These are phyloP conservation scores for Patiria miniata DNA, from an alignment of 35 echinoderm and acorn worm genomes.

Conservation along the genomic window DNA sequence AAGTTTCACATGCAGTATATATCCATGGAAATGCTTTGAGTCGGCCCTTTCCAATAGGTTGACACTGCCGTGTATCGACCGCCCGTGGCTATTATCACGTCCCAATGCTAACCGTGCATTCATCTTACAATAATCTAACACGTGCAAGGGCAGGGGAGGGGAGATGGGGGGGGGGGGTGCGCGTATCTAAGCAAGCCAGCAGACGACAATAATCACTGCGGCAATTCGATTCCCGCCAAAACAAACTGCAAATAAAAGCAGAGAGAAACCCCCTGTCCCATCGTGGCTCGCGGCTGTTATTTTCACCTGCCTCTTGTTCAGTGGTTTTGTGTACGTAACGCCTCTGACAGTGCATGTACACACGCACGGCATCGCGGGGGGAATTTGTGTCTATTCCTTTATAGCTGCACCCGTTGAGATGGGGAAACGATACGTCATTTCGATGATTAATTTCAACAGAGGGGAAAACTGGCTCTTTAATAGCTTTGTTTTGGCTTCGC, in stretches of 20 bases:
- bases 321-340: slow-evolving; percentile 16
- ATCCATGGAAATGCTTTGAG: no score
- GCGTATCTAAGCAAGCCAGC: not conserved
- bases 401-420: no score
- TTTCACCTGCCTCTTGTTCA: not conserved
- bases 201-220: not conserved
- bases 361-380: no score
- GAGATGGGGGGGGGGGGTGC: no score
- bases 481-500: no score
- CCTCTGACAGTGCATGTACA: not conserved
- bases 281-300: not conserved
- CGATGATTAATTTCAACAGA: no score
- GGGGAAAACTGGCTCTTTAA: no score
- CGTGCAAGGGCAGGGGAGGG: not conserved
- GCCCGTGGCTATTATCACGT: not conserved
- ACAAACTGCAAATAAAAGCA: not conserved
- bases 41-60: no score
- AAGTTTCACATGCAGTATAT: no score
- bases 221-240: slow-evolving; percentile 19
- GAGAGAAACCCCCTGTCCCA: not conserved
- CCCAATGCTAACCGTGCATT: slow-evolving; percentile 12
- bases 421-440: no score
- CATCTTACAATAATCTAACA: slow-evolving; percentile 31
- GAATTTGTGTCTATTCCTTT: no score
- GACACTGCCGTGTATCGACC: no score